These are phyloP conservation scores for Perognathus longimembris DNA, from an alignment of 2,113 vertebrate genomes.

Conservation along the genomic window DNA sequence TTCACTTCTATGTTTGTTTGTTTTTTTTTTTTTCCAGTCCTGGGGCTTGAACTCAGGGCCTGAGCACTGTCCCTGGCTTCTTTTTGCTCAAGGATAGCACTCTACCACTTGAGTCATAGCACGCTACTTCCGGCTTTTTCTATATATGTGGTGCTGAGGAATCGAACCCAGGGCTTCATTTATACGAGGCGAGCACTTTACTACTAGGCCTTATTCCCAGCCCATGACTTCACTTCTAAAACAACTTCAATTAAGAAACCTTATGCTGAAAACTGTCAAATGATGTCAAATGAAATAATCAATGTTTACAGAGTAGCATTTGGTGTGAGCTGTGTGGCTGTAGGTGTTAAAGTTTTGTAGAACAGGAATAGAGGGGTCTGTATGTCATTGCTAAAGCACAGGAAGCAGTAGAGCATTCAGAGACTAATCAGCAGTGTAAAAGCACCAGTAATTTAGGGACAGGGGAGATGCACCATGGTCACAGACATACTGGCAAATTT, in stretches of 20 bases:
- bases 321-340: background rate
- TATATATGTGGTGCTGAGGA: too few relatives aligned
- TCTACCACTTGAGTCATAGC: too few relatives aligned
- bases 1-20: constrained; percentile 49
- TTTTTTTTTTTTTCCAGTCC: too few relatives aligned
- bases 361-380: background rate
- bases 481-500: background rate
- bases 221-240: constrained; percentile 37
- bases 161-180: too few relatives aligned
- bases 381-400: background rate
- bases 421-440: constrained; percentile 4
- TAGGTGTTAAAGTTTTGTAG: background rate
- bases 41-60: too few relatives aligned
- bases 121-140: too few relatives aligned
- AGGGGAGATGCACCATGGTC: background rate
- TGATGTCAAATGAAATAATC: constrained; percentile 3
- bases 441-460: background rate
- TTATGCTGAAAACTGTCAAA: constrained; percentile 44
- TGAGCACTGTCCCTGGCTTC: too few relatives aligned
- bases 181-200: too few relatives aligned
- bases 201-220: too few relatives aligned
- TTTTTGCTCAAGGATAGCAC: too few relatives aligned
- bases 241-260: constrained; percentile 51
- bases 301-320: background rate
- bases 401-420: background rate